Conservation (phyloP, 2,113 vertebrate genomes). For the Aspiorhynchus laticeps region DNA sequence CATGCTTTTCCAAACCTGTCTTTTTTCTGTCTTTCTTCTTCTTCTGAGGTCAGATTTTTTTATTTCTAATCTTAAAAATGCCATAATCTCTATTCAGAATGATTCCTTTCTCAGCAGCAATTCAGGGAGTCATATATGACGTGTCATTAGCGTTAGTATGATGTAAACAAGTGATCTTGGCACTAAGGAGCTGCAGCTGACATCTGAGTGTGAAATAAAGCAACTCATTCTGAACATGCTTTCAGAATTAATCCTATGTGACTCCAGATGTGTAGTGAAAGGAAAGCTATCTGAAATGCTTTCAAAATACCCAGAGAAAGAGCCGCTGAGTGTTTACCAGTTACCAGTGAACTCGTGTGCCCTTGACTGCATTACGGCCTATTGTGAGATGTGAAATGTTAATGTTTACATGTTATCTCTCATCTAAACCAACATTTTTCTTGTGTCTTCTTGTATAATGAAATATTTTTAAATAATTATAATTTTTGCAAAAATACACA, state of each 20-base stretch:
- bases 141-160: not conserved
- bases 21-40: not conserved
- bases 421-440: not conserved
- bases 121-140: not conserved
- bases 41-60: no score
- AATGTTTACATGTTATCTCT: not conserved
- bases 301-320: not conserved
- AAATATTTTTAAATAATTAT: not conserved
- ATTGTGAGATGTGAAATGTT: not conserved
- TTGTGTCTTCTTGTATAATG: not conserved
- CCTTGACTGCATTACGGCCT: no score
- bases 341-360: not conserved
- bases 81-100: not conserved
- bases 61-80: not conserved
- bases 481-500: no score
- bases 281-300: not conserved
- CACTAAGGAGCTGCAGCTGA: not conserved
- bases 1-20: not conserved
- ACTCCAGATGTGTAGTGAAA: slow-evolving; percentile 1
- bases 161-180: not conserved
- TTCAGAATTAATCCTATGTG: not conserved
- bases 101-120: not conserved
- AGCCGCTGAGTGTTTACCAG: not conserved
- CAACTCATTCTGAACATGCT: not conserved
- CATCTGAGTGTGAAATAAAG: not conserved